Conservation (phyloP, 1,140 invertebrate species). For the Amyelois transitella region DNA sequence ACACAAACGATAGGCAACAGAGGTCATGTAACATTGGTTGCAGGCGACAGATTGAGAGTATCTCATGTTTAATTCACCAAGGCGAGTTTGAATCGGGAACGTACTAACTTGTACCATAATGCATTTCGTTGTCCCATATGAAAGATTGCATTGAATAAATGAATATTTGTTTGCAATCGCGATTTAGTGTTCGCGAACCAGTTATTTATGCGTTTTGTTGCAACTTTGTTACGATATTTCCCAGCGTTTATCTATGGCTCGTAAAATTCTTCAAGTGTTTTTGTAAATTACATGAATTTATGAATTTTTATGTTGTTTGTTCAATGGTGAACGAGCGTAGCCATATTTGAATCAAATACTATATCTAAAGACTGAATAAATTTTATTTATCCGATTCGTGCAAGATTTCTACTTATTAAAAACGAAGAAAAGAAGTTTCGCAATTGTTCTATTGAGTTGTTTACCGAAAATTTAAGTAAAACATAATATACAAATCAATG, state of each 20-base stretch:
- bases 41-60: conserved; percentile 41
- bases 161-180: conserved; percentile 19
- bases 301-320: not conserved
- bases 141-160: conserved; percentile 40
- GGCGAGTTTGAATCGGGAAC: conserved; percentile 33
- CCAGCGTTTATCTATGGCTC: not conserved
- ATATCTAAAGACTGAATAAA: too few species aligned
- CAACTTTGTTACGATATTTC: not conserved
- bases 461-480: too few species aligned
- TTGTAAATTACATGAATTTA: not conserved
- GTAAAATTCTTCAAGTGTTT: not conserved
- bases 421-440: too few species aligned
- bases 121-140: conserved; percentile 41
- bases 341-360: too few species aligned
- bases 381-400: too few species aligned
- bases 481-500: too few species aligned
- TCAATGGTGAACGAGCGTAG: too few species aligned
- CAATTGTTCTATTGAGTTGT: too few species aligned
- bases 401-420: too few species aligned
- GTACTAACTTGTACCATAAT: conserved; percentile 32
- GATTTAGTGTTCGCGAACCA: not conserved
- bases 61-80: conserved; percentile 50
- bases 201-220: not conserved
- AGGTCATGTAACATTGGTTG: conserved; percentile 19
- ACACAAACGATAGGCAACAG: not conserved